Percentiles rank a stretch among this genome's conserved stretches.
These are phyloP conservation scores for Cephalotes varians DNA, from an alignment of 2,888 invertebrate species.

Conservation along the genomic window DNA sequence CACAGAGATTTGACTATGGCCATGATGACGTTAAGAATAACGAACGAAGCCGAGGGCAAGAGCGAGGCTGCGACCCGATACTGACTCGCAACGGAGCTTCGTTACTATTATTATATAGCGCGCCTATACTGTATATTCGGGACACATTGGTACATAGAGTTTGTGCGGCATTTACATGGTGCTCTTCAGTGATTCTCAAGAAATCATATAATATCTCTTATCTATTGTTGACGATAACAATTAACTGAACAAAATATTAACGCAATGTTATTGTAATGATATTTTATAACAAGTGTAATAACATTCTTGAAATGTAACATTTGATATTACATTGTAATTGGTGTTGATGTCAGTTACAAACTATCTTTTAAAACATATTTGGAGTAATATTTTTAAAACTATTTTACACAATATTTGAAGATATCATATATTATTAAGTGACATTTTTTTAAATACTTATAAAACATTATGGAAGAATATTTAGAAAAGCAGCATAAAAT, in stretches of 20 bases:
- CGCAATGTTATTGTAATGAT: not conserved
- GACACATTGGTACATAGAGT: slow-evolving; percentile 20
- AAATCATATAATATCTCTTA: not conserved
- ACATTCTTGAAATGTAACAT: not conserved
- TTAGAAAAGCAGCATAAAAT: not conserved
- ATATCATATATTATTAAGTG: not conserved
- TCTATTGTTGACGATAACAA: not conserved
- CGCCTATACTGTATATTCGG: slow-evolving; percentile 7
- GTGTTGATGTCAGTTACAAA: too few relatives aligned
- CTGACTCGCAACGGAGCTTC: slow-evolving; percentile 52
- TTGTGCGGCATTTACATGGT: slow-evolving; percentile 5
- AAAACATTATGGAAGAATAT: not conserved
- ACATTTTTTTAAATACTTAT: not conserved
- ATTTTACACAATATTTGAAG: not conserved
- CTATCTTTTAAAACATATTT: not conserved
- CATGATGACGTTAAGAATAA: slow-evolving; percentile 70
- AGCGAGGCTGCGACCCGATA: slow-evolving; percentile 66
- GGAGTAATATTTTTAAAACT: not conserved
- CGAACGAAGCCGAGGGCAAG: slow-evolving; percentile 71
- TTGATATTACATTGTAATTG: not conserved
- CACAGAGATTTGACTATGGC: slow-evolving; percentile 65
- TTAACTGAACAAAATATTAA: not conserved
- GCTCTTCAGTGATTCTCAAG: slow-evolving; percentile 34
- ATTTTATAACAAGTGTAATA: not conserved
- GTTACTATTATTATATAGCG: slow-evolving; percentile 59